A percentile compares a stretch with the other conserved stretches of the same genome.
These are phyloP conservation scores for Hyles euphorbiae DNA, from an alignment of 1,140 invertebrate species.

Conservation along the genomic window DNA sequence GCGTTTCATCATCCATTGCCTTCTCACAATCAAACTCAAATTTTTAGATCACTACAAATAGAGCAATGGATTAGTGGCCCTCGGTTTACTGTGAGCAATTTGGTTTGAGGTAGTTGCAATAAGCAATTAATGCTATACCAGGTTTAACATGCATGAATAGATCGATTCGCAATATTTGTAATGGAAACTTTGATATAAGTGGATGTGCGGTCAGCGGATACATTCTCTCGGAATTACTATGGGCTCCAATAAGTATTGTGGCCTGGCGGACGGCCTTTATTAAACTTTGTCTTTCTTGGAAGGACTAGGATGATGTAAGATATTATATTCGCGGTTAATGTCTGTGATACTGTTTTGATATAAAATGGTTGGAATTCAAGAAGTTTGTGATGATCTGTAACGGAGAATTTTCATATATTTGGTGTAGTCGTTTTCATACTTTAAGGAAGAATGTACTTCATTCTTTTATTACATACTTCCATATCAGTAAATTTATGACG, in stretches of 20 bases:
- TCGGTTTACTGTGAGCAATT: neutral
- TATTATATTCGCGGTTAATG: no score
- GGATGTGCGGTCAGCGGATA: constrained; percentile 2
- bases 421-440: no score
- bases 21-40: neutral
- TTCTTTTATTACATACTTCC: no score
- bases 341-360: no score
- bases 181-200: constrained; percentile 19
- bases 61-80: constrained; percentile 10
- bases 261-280: neutral
- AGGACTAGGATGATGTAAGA: no score
- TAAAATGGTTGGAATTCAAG: no score
- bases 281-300: no score
- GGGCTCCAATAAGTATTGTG: constrained; percentile 6
- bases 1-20: constrained; percentile 4
- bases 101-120: constrained; percentile 13
- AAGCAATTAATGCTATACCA: constrained; percentile 23
- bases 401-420: no score
- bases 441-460: no score
- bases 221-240: neutral
- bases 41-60: neutral
- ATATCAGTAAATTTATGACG: no score
- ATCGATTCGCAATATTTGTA: constrained; percentile 25
- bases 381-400: no score
- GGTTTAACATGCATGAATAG: constrained; percentile 27